Evolutionary conservation across 2,113 vertebrate genomes (phyloP).

Genomic region (Dipodomys stephensi): DNA sequence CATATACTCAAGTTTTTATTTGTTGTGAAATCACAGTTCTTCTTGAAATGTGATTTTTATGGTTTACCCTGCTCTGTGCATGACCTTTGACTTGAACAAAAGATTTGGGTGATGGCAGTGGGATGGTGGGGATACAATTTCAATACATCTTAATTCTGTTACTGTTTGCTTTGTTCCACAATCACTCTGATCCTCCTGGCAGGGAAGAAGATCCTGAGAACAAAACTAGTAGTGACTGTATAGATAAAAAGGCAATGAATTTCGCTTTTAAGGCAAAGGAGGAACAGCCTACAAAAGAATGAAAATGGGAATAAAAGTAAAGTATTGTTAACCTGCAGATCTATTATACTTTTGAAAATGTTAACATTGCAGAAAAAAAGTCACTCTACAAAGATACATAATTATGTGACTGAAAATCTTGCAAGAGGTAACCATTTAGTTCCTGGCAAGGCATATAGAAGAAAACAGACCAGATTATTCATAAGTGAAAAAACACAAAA

Average conservation of each 20-base stretch:
- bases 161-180: constrained; percentile 90
- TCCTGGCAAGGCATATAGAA: constrained; percentile 80
- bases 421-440: constrained; percentile 82
- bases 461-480: constrained; percentile 89
- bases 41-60: constrained; percentile 69
- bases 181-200: constrained; percentile 90
- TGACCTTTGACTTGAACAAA: constrained; percentile 81
- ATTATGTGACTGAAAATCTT: constrained; percentile 85
- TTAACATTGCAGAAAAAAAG: constrained; percentile 80
- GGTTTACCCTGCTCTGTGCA: constrained; percentile 76
- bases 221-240: constrained; percentile 88
- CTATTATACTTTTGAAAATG: constrained; percentile 89
- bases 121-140: constrained; percentile 76
- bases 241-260: constrained; percentile 89
- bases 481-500: constrained; percentile 87
- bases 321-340: constrained; percentile 87
- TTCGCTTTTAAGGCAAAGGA: constrained; percentile 88
- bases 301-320: constrained; percentile 87
- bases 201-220: constrained; percentile 88
- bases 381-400: constrained; percentile 84
- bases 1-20: constrained; percentile 76
- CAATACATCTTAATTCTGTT: constrained; percentile 85
- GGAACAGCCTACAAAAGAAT: constrained; percentile 87
- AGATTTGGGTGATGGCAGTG: not conserved
- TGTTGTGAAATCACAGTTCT: constrained; percentile 76